These are phyloP conservation scores for Tipula helvola DNA, from an alignment of 2,888 invertebrate species.

Conservation along the genomic window DNA sequence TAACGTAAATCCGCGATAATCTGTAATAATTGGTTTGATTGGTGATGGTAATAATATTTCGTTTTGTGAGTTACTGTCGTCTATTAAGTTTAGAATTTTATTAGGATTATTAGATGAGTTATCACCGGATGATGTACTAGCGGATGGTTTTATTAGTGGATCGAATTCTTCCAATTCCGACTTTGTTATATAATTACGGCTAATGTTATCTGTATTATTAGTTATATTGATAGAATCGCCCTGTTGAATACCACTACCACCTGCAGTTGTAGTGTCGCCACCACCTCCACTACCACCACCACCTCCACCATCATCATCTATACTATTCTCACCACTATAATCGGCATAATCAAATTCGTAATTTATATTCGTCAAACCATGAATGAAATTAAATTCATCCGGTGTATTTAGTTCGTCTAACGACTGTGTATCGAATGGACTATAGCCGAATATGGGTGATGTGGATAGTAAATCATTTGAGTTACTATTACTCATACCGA, in stretches of 20 bases:
- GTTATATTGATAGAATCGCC: background rate
- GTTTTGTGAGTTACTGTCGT: constrained; percentile 26
- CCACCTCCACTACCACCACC: too few species aligned
- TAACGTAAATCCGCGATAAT: constrained; percentile 46
- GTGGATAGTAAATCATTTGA: constrained; percentile 44
- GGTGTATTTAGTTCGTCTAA: constrained; percentile 47
- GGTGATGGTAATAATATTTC: constrained; percentile 45
- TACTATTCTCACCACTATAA: constrained; percentile 57
- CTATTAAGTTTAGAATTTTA: background rate
- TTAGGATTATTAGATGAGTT: background rate
- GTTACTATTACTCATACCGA: constrained; percentile 18
- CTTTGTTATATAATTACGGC: constrained; percentile 32
- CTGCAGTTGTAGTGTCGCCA: constrained; percentile 19
- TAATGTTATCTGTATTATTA: constrained; percentile 14
- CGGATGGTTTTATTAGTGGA: constrained; percentile 24
- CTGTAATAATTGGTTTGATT: constrained; percentile 40
- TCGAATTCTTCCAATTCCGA: constrained; percentile 34
- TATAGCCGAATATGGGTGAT: constrained; percentile 40
- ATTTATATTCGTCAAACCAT: constrained; percentile 55
- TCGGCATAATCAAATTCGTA: constrained; percentile 68
- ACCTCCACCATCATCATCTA: constrained; percentile 41
- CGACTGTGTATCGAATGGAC: constrained; percentile 44
- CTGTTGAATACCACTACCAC: constrained; percentile 16
- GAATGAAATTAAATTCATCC: constrained; percentile 44
- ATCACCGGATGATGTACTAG: constrained; percentile 16